Evolutionary conservation across 2,113 vertebrate genomes (phyloP).

Genomic region (Nansenia antarctica): DNA sequence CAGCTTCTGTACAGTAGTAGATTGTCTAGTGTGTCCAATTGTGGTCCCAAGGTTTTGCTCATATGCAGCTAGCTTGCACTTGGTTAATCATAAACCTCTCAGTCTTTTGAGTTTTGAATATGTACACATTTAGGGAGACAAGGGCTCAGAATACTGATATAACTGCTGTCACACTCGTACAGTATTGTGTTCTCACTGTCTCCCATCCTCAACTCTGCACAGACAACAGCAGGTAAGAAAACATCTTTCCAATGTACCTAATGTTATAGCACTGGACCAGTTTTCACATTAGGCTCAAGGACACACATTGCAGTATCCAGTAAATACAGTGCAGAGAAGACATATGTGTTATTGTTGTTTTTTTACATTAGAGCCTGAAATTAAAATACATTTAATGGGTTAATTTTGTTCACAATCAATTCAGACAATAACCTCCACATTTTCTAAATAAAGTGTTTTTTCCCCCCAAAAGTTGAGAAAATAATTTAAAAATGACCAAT

Average conservation of each 20-base stretch:
- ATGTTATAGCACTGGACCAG: not conserved
- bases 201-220: too few relatives aligned
- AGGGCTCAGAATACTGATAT: not conserved
- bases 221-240: slow-evolving; percentile 33
- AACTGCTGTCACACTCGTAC: too few relatives aligned
- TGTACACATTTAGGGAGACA: slow-evolving; percentile 1
- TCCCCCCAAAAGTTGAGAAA: too few relatives aligned
- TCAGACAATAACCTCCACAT: too few relatives aligned
- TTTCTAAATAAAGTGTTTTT: too few relatives aligned
- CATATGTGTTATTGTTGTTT: too few relatives aligned
- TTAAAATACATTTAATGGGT: too few relatives aligned
- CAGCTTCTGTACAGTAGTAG: not conserved
- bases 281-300: not conserved
- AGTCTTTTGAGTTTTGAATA: slow-evolving; percentile 21
- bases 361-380: too few relatives aligned
- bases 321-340: too few relatives aligned
- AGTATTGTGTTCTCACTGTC: too few relatives aligned
- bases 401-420: too few relatives aligned
- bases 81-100: slow-evolving; percentile 22
- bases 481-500: too few relatives aligned
- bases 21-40: not conserved
- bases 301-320: not conserved
- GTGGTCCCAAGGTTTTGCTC: not conserved
- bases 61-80: not conserved
- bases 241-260: not conserved